Conservation (phyloP, 2,888 invertebrate genomes). For the Brassicogethes aeneus region DNA sequence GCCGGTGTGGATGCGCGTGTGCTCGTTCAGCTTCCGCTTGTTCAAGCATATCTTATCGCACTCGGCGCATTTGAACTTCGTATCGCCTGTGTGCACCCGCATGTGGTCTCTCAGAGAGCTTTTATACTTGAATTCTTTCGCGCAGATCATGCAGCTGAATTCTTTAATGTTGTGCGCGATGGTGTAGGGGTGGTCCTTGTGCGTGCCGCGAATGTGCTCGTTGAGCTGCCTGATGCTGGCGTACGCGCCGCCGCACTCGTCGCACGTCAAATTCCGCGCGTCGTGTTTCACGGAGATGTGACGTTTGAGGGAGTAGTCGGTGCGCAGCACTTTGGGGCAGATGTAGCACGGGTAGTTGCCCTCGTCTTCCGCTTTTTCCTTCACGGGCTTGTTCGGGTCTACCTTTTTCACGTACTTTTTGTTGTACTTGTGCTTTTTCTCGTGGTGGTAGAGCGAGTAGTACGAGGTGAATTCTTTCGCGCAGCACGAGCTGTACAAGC, state of each 20-base stretch:
- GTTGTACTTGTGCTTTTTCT: conserved; percentile 13
- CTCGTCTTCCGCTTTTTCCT: not conserved
- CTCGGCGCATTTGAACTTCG: not conserved
- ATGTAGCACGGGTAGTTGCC: conserved; percentile 11
- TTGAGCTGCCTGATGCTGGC: conserved; percentile 8
- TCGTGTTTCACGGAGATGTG: conserved; percentile 15
- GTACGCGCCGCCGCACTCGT: conserved; percentile 17
- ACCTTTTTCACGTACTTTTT: not conserved
- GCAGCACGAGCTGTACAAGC: conserved; percentile 15
- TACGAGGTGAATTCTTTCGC: conserved; percentile 16
- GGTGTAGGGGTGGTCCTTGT: conserved; percentile 2
- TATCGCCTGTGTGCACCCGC: conserved; percentile 1
- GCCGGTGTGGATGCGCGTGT: conserved; percentile 17
- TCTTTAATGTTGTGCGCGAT: not conserved
- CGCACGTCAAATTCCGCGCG: conserved; percentile 15
- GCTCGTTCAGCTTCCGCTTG: conserved; percentile 9
- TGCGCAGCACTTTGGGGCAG: conserved; percentile 14
- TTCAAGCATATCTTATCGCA: conserved; percentile 1
- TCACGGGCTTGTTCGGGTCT: not conserved
- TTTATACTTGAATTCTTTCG: conserved; percentile 1
- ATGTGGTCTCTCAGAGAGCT: not conserved
- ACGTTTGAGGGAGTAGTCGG: conserved; percentile 14
- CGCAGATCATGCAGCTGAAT: not conserved
- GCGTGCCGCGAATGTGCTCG: conserved; percentile 1
- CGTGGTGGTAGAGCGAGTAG: conserved; percentile 15